Conservation (phyloP, 2,888 invertebrate species). For the Sphaerophoria taeniata region DNA sequence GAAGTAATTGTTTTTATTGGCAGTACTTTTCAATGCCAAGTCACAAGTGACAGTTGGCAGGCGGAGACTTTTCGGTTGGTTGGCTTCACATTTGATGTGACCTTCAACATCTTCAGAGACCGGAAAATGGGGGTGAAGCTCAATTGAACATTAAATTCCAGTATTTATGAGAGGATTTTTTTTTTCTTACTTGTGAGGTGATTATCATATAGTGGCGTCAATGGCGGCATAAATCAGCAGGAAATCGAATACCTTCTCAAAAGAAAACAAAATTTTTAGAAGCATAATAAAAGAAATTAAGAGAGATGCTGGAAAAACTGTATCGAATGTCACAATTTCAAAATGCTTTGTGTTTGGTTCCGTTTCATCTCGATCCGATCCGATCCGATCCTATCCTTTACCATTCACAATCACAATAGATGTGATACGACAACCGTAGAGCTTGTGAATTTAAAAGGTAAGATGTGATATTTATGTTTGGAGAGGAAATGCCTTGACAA, state of each 20-base stretch:
- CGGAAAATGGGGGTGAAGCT: constrained; percentile 27
- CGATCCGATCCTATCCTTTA: background rate
- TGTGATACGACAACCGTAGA: background rate
- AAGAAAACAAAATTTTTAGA: too few relatives aligned
- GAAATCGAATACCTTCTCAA: background rate
- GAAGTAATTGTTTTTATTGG: constrained; percentile 12
- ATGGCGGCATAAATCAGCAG: constrained; percentile 20
- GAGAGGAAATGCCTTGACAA: constrained; percentile 25
- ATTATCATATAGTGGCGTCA: background rate
- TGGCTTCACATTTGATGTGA: constrained; percentile 14
- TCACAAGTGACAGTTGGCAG: constrained; percentile 3
- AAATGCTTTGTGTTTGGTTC: constrained; percentile 56
- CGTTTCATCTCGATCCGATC: constrained; percentile 2
- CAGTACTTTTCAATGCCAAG: constrained; percentile 2
- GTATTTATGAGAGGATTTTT: background rate
- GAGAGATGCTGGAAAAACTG: constrained; percentile 31
- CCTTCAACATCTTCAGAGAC: constrained; percentile 24
- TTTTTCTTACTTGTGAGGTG: background rate
- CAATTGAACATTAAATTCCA: background rate
- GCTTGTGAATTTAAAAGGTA: constrained; percentile 4
- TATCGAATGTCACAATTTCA: constrained; percentile 51
- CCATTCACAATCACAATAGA: background rate
- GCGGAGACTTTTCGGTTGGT: constrained; percentile 15
- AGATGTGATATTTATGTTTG: constrained; percentile 22
- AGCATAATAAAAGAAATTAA: constrained; percentile 10